Base-by-base conservation (phyloP, 1,140 invertebrate genomes). In the Lasioglossum baleicum region DNA sequence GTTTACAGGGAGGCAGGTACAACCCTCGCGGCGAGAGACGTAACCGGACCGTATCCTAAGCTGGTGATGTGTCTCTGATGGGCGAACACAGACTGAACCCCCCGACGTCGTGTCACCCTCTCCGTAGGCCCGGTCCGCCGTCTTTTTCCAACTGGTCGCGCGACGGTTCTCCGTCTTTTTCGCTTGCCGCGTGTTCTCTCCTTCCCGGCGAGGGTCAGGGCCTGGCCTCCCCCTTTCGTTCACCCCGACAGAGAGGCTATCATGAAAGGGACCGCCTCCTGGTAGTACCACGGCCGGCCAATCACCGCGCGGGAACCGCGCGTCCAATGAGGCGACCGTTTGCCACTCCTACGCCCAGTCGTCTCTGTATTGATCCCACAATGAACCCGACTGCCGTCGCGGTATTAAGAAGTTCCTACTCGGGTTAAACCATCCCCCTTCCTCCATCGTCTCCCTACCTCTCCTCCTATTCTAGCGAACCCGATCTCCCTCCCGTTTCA, bases 21-120 rank as follows among this genome's bases (percentile, higher is more conserved):
- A 79, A 85, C 82, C 83, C 83, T 85, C 83, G 82, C 83, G 82
- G 20, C 71, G 71, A 75, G 60, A 75, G 53, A 81, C 73, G 83
- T 66, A 75, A 81, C 67, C 83, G 83, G 83, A 85, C 82, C 82
- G 82, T 53, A 15, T 84, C 84, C 78, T 65, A 80, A 65, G 72
- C 72, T 80, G 42, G 81, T 86, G 83, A 88, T 86, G 91, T 90
- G 88, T 91, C 91, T 92, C 90, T 92, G 90, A 88, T 93, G 91
- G 91, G 88, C 90, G 89, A 93, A 92, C 91, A 92, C 91, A 91
- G 90, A 93, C 92, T 93, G 92, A 93, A 90, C 83, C 88, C 80
- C 80, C 81, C 80, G 84, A 88, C 89, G 85, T 82, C 87, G 88
- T 90, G 91, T 90, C 90, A 90, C 88, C 90, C 91, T 91, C 90